Evolutionary conservation across 2,888 invertebrate species (phyloP), one percentile per base, ranked within the genome.

Genomic region (Andrena bicolor): DNA sequence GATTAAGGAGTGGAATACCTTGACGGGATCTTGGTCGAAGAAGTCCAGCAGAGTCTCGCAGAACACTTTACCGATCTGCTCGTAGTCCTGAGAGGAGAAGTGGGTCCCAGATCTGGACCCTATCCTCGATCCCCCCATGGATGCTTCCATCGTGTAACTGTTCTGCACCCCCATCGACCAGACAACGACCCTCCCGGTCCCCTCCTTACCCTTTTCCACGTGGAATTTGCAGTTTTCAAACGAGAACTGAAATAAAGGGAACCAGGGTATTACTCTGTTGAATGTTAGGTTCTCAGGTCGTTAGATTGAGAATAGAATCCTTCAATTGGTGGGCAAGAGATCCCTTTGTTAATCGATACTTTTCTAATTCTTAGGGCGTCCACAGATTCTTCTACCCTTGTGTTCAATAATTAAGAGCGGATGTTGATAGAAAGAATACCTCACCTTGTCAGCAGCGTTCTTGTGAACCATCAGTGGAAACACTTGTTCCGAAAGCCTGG

Each of bases 151-250:
- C 4, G 99, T 99, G 93, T 98, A 99, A 94, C 98, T 99, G 91
- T 99, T 98, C 77, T 97, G 96, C 63, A 99, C 97, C 30, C 99
- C 99, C 95, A 99, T 96, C 95, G 98, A 97, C 98, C 98, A 99
- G 90, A 98, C 97, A 0, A 99, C 98, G 8, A 99, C 97, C 77
- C 99, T 95, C 6, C 99, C 99, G 0, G 99, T 99, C 2, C 99
- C 99, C 94, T 99, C 99, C 94, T 99, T 99, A 90, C 97, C 97
- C 85, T 98, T 96, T 94, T 99, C 98, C 88, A 99, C 97, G 92
- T 98, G 96, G 94, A 99, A 99, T 94, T 98, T 98, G 94, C 99
- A 99, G 92, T 97, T 97, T 94, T 98, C 98, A 94, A 98, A 99
- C 13, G 97, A 98, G 94, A 99, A 99, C 98, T 97, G 94, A 71